These are phyloP conservation scores for Decapterus maruadsi DNA, from an alignment of 2,797 vertebrate genomes.

Conservation along the genomic window DNA sequence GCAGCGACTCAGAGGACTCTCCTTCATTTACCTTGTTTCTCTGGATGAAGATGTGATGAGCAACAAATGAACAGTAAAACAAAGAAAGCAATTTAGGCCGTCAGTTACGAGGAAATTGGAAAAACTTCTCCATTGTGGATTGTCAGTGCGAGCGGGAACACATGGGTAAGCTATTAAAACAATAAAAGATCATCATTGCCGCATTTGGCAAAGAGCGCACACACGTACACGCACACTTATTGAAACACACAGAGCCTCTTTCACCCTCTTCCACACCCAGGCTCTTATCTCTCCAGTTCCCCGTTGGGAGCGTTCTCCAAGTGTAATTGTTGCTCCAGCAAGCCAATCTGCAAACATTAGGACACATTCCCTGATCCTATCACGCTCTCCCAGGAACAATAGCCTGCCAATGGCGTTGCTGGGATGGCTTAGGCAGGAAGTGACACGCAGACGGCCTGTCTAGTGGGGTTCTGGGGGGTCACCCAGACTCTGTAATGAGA, in stretches of 20 bases:
- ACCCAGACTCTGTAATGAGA: slow-evolving; percentile 80
- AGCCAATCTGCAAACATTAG: slow-evolving; percentile 85
- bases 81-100: slow-evolving; percentile 78
- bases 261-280: slow-evolving; percentile 75
- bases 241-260: slow-evolving; percentile 41
- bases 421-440: slow-evolving; percentile 77
- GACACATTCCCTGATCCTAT: slow-evolving; percentile 81
- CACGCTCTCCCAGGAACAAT: slow-evolving; percentile 80
- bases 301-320: slow-evolving; percentile 75
- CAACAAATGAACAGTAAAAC: slow-evolving; percentile 75
- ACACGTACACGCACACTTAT: neutral
- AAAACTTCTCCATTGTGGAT: slow-evolving; percentile 75
- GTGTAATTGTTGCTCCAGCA: slow-evolving; percentile 80
- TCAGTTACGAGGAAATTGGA: slow-evolving; percentile 73
- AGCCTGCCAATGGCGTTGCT: slow-evolving; percentile 78
- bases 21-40: slow-evolving; percentile 39
- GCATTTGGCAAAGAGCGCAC: slow-evolving; percentile 28
- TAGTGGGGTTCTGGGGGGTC: slow-evolving; percentile 70
- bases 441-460: slow-evolving; percentile 81
- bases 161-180: slow-evolving; percentile 74
- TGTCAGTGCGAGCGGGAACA: slow-evolving; percentile 55
- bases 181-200: slow-evolving; percentile 75
- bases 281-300: slow-evolving; percentile 72
- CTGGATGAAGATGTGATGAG: slow-evolving; percentile 62
- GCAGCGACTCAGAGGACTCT: slow-evolving; percentile 25